Evolutionary conservation across 2,797 vertebrate genomes (phyloP).

Genomic region (Sebastes miniatus): DNA sequence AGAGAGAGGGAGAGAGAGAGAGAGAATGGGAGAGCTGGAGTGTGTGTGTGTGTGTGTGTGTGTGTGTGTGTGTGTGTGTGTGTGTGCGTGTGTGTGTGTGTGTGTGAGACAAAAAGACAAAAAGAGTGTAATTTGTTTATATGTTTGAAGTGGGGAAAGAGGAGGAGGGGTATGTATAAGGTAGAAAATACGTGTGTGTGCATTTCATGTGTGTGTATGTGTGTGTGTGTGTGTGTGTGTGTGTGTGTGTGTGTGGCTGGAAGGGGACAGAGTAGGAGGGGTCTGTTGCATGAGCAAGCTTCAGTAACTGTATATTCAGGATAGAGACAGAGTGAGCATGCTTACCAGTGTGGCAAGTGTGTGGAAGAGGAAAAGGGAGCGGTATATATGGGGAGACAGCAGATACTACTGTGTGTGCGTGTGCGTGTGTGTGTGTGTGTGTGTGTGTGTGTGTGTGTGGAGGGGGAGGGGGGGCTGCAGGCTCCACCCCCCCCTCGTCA

Average conservation of each 20-base stretch:
- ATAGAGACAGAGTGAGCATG: conserved; percentile 28
- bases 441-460: conserved; percentile 1
- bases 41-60: neutral
- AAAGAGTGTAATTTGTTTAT: conserved; percentile 30
- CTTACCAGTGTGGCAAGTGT: conserved; percentile 25
- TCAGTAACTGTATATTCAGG: conserved; percentile 27
- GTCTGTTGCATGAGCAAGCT: neutral
- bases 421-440: neutral
- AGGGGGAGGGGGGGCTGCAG: conserved; percentile 16
- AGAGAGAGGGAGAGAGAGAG: neutral
- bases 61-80: too few relatives aligned
- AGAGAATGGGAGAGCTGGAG: conserved; percentile 4
- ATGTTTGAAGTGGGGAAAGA: conserved; percentile 31
- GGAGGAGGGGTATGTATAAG: conserved; percentile 34
- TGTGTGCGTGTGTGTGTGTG: neutral
- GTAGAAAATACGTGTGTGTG: conserved; percentile 8
- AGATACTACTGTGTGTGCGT: conserved; percentile 14
- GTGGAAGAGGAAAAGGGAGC: conserved; percentile 33
- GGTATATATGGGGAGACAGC: conserved; percentile 30
- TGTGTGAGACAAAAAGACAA: conserved; percentile 22
- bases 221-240: neutral
- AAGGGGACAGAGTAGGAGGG: conserved; percentile 11
- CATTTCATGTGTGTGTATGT: neutral
- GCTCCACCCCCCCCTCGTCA: conserved; percentile 71
- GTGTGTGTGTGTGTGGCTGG: neutral